Evolutionary conservation across 2,797 vertebrate genomes (phyloP), one percentile per base, ranked within the genome.

Genomic region (Parauchenoglanis punctatus): DNA sequence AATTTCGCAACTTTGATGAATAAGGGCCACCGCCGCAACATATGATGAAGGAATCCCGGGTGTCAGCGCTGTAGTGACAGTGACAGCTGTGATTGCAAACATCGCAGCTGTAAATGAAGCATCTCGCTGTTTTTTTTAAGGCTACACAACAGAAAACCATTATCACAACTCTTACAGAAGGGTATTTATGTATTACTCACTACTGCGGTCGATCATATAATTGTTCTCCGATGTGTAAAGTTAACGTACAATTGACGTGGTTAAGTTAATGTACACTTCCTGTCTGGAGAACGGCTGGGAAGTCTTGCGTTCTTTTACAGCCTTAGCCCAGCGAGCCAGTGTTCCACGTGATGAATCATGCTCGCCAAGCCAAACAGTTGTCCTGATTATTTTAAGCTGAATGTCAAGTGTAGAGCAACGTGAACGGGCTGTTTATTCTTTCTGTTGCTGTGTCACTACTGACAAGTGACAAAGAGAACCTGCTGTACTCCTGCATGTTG

Each of bases 371-470:
- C 28, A 54, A 68, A 52, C 76, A n/a, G 77, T 56, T 31, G 35
- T 46, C 67, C 67, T 81, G n/a, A 46, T 81, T 67, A 86, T 81
- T 70, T 70, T 17, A 80, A 81, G 65, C 67, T 72, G 83, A 58
- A 58, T 40, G 63, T 68, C 77, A 86, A 72, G 35, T 46, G 77
- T 65, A 20, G 23, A 76, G 58, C 85, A 54, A 72, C 10, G 54
- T 59, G 76, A 58, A 75, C 54, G 25, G 1, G 31, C 54, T 75
- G 68, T 20, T 61, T 81, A 25, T 81, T n/a, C 58, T 35, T 49
- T n/a, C 78, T 44, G 58, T 40, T 56, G 75, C 31, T 23, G 52
- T 78, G 77, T 61, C 31, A 44, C 58, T 44, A 15, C 49, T 61
- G 56, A 81, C 78, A 61, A 81, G 58, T 17, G 78, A 31, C 35